A percentile compares a stretch with the other conserved stretches of the same genome.
phyloP scores from a whole-genome alignment of 1,140 invertebrate genomes.

The Drosophila simulans region DNA sequence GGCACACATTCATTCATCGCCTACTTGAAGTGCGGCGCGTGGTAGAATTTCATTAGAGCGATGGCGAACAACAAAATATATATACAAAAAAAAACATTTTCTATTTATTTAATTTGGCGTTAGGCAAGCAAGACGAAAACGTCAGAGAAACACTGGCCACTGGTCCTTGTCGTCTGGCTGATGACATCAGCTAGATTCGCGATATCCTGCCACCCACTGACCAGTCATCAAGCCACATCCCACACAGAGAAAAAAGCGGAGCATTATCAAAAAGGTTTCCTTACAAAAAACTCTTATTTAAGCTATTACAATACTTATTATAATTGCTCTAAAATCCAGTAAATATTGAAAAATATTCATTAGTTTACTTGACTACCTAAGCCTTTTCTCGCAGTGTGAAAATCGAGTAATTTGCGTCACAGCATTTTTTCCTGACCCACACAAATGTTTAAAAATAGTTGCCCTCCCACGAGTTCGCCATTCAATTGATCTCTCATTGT shows the following conservation, averaged over 20 bases:
- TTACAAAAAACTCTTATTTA: neutral
- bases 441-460: constrained; percentile 39
- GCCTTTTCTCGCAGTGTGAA: constrained; percentile 3
- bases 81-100: constrained; percentile 46
- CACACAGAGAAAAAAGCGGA: neutral
- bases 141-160: constrained; percentile 31
- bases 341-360: neutral
- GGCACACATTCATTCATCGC: constrained; percentile 24
- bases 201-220: constrained; percentile 10
- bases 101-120: constrained; percentile 74
- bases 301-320: neutral
- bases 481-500: constrained; percentile 19
- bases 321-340: neutral
- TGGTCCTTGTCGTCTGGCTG: constrained; percentile 41
- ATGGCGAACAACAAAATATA: constrained; percentile 28
- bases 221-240: neutral
- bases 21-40: constrained; percentile 45
- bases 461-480: neutral
- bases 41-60: constrained; percentile 75
- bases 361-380: neutral
- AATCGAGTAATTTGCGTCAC: constrained; percentile 40
- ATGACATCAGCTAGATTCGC: constrained; percentile 69
- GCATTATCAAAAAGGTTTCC: neutral
- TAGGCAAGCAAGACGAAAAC: constrained; percentile 33
- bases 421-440: constrained; percentile 16